A percentile compares a stretch with the other conserved stretches of the same genome.
Evolutionary conservation across 2,797 vertebrate genomes (phyloP).

Genomic region (Chelidonichthys spinosus): DNA sequence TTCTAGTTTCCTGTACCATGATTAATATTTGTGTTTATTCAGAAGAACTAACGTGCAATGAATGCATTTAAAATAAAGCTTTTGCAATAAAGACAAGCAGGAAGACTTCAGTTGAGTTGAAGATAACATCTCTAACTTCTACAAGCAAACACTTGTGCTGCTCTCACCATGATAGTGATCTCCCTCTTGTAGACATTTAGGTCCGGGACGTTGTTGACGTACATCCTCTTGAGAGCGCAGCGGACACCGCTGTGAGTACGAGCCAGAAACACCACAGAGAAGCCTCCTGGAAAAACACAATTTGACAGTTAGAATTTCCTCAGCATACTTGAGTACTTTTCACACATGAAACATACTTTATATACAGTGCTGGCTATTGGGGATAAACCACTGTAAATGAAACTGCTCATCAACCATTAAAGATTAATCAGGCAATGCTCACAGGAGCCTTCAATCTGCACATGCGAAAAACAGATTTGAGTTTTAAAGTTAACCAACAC

Average conservation of each 20-base stretch:
- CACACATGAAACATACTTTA: too few species aligned
- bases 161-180: conserved; percentile 95
- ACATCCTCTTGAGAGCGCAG: conserved; percentile 97
- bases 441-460: not conserved
- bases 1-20: not conserved
- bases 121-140: not conserved
- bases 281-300: conserved; percentile 87
- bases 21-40: not conserved
- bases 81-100: not conserved
- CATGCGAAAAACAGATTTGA: not conserved
- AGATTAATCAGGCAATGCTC: not conserved
- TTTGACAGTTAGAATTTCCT: not conserved
- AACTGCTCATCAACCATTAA: not conserved
- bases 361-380: not conserved
- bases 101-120: too few species aligned
- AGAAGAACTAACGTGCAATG: not conserved
- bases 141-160: not conserved
- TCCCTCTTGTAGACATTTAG: conserved; percentile 96
- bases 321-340: not conserved
- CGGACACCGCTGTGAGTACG: conserved; percentile 90
- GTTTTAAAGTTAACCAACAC: not conserved
- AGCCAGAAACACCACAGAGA: conserved; percentile 96
- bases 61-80: not conserved
- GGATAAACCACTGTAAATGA: not conserved
- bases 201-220: conserved; percentile 93